Base-by-base conservation (phyloP, 2,888 invertebrate species). In the Chloroclystis v-ata region DNA sequence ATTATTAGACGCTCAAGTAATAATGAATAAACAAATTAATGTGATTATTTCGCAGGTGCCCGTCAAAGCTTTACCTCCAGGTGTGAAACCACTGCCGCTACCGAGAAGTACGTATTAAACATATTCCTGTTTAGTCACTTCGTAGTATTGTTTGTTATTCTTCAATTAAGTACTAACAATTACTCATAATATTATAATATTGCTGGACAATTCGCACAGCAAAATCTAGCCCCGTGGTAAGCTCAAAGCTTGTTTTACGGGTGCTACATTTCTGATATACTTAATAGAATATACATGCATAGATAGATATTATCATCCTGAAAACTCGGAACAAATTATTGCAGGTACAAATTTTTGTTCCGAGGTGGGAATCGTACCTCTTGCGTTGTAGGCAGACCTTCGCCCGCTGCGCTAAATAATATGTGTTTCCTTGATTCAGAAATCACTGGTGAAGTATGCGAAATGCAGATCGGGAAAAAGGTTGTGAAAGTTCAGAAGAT, bases 401-500 rank as follows among this genome's bases (percentile, higher is more conserved):
- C n/a, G n/a, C n/a, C n/a, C n/a, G n/a, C n/a, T n/a, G n/a, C n/a
- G n/a, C n/a, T 26, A 6, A 26, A 6, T 26, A 6, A 26, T 26
- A 26, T 26, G 26, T 26, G n/a, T 26, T 33, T 33, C 32, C 14
- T 16, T 28, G 8, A 37, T 30, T 14, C 25, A 43, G 75, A 70
- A 5, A 53, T 77, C 43, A 59, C 67, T 0, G 73, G 75, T 0
- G 82, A 83, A 47, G 59, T 84, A 5, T 81, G 82, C 46, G 81
- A 85, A 65, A 90, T 89, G 89, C 89, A 89, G 69, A 86, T 91
- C 13, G 92, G 91, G 28, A 89, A 90, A 61, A 91, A 90, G 62
- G 80, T 90, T 28, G 90, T 92, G 0, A 89, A 90, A 60, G 91
- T 92, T 7, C 91, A 92, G 70, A 91, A 91, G 68, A 89, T 92